Evolutionary conservation across 2,113 vertebrate genomes (phyloP), one percentile per base, ranked within the genome.

Genomic region (Megaceryle maxima): DNA sequence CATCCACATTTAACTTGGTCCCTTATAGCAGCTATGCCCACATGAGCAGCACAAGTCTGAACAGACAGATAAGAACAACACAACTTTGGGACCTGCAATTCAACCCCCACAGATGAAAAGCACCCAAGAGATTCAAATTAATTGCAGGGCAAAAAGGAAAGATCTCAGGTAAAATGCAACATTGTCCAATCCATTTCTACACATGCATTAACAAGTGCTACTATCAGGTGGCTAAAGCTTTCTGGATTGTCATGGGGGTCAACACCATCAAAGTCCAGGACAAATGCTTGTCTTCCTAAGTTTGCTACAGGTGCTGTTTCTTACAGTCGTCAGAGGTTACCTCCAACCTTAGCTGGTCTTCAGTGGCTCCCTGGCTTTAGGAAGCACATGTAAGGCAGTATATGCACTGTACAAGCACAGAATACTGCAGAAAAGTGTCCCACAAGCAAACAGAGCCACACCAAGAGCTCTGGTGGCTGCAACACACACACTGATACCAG

Each of bases 1-100:
- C 82, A 74, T 83, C 94, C 72, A 92, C 67, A 84, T 96, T 94
- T 91, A 93, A 88, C 68, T 31, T 50, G 56, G 81, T 53, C 83
- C 93, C 91, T 82, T 59, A 53, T 9, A 94, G 93, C 83, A 94
- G 57, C 81, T 67, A 20, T 87, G 92, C 56, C 83, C 46, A 73
- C 37, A 91, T 13, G 44, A 92, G 55, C 64, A 83, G 72, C 1
- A 0, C 44, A 8, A 31, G 51, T 5, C 51, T 82, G 67, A 81
- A 56, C 16, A 22, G 44, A 69, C 21, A 74, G 92, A 70, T 56
- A 88, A 82, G 31, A 63, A 50, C 62, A 83, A 80, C 51, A 33
- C 48, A 94, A 51, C 37, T 87, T 78, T 12, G 9, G 51, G 53
- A 79, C 31, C 39, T 79, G 57, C 74, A 68, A 33, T 57, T 75